Conservation (phyloP, 2,888 invertebrate species). For the Rhamphomyia laevipes region DNA sequence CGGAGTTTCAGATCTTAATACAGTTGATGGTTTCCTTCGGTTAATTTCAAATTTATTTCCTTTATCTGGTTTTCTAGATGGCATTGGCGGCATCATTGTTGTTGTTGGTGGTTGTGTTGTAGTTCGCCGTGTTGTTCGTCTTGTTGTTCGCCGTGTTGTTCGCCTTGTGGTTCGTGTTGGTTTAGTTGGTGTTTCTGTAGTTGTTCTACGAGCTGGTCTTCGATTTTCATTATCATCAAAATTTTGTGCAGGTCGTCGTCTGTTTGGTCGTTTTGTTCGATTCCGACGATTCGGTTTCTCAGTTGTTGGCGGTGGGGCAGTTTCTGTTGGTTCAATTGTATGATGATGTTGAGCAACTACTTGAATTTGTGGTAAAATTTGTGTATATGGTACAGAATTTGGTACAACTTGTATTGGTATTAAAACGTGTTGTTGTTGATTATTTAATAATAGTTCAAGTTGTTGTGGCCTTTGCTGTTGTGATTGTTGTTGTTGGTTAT, state of each 20-base stretch:
- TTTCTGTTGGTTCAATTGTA: slow-evolving; percentile 3
- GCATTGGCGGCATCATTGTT: background rate
- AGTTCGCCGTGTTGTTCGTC: background rate
- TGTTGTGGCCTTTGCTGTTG: background rate
- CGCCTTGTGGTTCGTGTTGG: background rate
- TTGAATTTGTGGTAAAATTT: slow-evolving; percentile 4
- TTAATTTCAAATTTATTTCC: no score
- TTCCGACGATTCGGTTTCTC: background rate
- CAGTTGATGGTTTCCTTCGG: no score
- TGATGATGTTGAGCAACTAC: slow-evolving; percentile 13
- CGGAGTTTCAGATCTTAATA: background rate
- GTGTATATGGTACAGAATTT: background rate
- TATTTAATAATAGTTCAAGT: no score
- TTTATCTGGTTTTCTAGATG: background rate
- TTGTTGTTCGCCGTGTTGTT: background rate
- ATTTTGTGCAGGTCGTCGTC: background rate
- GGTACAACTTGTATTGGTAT: background rate
- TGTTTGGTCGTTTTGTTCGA: background rate
- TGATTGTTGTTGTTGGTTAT: background rate
- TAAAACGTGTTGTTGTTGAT: background rate
- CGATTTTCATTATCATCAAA: background rate
- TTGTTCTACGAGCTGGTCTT: background rate
- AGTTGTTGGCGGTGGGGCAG: background rate
- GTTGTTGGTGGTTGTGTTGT: background rate
- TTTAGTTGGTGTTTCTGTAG: background rate